A percentile compares a stretch with the other conserved stretches of the same genome.
Conservation (phyloP, 2,888 invertebrate genomes). For the Lochmaea capreae region DNA sequence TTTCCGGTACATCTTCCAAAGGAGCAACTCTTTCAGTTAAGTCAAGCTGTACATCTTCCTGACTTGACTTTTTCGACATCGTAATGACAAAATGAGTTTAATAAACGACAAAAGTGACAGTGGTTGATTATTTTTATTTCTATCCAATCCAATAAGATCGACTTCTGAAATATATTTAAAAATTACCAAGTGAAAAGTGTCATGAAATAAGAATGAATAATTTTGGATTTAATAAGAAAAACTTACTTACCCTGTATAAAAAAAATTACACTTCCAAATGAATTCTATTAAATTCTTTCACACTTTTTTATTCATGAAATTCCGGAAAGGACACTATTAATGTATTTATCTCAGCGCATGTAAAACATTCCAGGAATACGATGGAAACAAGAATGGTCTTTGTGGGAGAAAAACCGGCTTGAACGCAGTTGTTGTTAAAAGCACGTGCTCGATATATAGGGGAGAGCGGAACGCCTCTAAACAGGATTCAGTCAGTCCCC, state of each 20-base stretch:
- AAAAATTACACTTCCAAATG: background rate
- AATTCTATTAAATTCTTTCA: background rate
- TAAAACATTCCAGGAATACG: background rate
- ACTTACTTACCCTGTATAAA: too few relatives aligned
- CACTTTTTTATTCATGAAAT: too few relatives aligned
- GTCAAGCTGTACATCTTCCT: constrained; percentile 24
- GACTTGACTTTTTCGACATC: constrained; percentile 30
- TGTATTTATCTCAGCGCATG: too few relatives aligned
- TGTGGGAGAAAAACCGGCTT: background rate
- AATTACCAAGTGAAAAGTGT: too few relatives aligned
- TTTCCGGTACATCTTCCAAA: constrained; percentile 52
- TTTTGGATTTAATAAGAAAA: too few relatives aligned
- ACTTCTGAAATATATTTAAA: too few relatives aligned
- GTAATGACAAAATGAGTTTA: background rate
- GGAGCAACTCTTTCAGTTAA: constrained; percentile 45
- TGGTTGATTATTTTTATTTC: too few relatives aligned
- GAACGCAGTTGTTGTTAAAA: background rate
- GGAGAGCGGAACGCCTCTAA: background rate
- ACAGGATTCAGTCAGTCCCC: background rate
- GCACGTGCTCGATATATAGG: constrained; percentile 1
- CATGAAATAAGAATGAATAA: too few relatives aligned
- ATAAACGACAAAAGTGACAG: background rate
- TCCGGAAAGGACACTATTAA: too few relatives aligned
- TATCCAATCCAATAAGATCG: too few relatives aligned
- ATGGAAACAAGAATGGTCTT: background rate